Evolutionary conservation across 2,888 invertebrate genomes (phyloP).

Genomic region (Habrosyne pyritoides): DNA sequence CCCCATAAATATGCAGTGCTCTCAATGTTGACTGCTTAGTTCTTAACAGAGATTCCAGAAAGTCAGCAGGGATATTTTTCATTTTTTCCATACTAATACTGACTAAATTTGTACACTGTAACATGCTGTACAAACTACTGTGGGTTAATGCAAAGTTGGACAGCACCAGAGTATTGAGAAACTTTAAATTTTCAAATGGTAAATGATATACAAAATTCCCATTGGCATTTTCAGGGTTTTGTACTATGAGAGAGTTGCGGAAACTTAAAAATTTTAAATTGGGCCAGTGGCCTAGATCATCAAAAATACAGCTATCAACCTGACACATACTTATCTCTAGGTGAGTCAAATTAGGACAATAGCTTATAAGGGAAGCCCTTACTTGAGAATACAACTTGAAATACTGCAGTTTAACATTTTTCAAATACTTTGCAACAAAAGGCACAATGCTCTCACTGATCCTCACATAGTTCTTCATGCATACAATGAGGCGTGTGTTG

Average conservation of each 20-base stretch:
- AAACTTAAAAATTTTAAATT: conserved; percentile 79
- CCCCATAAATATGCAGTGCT: conserved; percentile 78
- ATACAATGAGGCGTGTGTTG: conserved; percentile 77
- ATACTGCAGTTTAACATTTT: conserved; percentile 81
- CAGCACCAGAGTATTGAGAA: conserved; percentile 71
- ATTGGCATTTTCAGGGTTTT: conserved; percentile 72
- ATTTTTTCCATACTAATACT: conserved; percentile 82
- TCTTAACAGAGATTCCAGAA: conserved; percentile 71
- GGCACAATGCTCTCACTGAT: conserved; percentile 80
- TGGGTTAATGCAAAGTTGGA: conserved; percentile 80
- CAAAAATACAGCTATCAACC: conserved; percentile 81
- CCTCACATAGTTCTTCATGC: conserved; percentile 80
- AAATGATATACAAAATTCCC: conserved; percentile 78
- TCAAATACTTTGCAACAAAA: conserved; percentile 79
- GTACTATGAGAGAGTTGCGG: conserved; percentile 78
- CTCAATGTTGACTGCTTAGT: conserved; percentile 68
- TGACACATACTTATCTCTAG: conserved; percentile 83
- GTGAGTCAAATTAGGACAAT: conserved; percentile 79
- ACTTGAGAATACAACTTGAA: conserved; percentile 81
- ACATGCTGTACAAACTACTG: conserved; percentile 75
- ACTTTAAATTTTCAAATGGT: conserved; percentile 75
- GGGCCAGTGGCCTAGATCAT: conserved; percentile 77
- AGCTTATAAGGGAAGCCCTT: conserved; percentile 74
- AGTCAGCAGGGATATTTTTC: conserved; percentile 80
- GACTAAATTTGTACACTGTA: conserved; percentile 73